These are phyloP conservation scores for Formicarius rufipectus DNA, from an alignment of 2,113 vertebrate species.

Conservation along the genomic window DNA sequence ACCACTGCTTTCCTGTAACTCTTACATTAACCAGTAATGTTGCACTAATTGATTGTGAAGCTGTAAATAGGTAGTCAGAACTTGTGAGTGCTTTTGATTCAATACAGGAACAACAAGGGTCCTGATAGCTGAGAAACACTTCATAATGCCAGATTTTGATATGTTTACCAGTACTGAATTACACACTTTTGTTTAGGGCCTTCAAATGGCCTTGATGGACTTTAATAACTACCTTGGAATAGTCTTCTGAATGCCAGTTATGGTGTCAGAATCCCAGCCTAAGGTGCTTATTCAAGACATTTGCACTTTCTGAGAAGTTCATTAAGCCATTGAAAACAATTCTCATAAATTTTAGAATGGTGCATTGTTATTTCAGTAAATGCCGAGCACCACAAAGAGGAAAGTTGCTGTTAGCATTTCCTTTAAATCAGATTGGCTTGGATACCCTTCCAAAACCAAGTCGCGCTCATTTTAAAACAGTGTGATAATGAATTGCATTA, in stretches of 20 bases:
- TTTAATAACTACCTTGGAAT: not conserved
- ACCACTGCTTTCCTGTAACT: constrained; percentile 39
- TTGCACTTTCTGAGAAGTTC: constrained; percentile 19
- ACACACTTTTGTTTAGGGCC: not conserved
- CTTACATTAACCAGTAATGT: not conserved
- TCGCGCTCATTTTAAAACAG: not conserved
- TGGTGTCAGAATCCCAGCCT: not conserved
- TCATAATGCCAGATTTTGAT: not conserved
- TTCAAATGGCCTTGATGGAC: not conserved
- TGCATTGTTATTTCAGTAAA: constrained; percentile 47
- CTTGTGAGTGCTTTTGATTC: not conserved
- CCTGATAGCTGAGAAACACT: not conserved
- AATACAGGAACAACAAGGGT: not conserved
- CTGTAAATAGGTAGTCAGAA: not conserved
- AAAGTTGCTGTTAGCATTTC: constrained; percentile 4
- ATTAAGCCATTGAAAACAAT: not conserved
- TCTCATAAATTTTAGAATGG: constrained; percentile 25
- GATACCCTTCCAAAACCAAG: not conserved
- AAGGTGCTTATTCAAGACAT: not conserved
- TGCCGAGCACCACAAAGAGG: not conserved
- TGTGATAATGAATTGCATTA: constrained; percentile 62
- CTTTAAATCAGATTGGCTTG: not conserved
- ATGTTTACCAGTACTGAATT: not conserved
- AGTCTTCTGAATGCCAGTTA: not conserved
- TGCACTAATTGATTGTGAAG: not conserved